phyloP scores from a whole-genome alignment of 2,113 vertebrate genomes.

The Dipodomys ordii region DNA sequence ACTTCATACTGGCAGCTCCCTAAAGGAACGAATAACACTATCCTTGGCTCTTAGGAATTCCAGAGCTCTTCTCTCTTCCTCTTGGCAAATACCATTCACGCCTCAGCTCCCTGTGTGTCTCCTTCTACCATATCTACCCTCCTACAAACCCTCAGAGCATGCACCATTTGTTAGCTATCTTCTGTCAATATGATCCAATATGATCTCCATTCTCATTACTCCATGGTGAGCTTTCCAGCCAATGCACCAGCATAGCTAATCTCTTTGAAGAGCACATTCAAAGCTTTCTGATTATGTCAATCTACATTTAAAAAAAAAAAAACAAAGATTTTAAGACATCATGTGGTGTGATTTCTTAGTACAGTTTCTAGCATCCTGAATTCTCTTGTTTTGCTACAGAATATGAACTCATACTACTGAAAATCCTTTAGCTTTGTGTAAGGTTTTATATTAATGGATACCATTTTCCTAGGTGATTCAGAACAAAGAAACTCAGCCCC shows the following conservation, averaged over 20 bases:
- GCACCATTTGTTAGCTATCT: not conserved
- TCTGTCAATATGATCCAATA: rapidly evolving
- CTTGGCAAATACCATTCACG: not conserved
- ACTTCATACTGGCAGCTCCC: not conserved
- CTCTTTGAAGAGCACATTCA: not conserved
- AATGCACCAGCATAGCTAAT: not conserved
- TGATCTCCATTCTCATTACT: not conserved
- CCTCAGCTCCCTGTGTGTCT: rapidly evolving
- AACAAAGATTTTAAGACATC: not conserved
- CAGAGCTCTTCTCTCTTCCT: not conserved
- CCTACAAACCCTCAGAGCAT: not conserved
- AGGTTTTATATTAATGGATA: not conserved
- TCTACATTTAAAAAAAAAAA: not conserved
- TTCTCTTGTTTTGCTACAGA: not conserved
- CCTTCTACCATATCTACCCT: not conserved
- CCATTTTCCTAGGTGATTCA: not conserved
- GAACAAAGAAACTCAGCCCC: not conserved
- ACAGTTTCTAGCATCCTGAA: not conserved
- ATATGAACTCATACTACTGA: not conserved
- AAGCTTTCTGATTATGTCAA: not conserved
- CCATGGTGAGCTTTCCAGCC: too few species aligned
- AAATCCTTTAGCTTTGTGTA: not conserved
- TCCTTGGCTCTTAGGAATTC: not conserved
- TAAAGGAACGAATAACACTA: too few species aligned
- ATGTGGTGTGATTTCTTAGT: not conserved